phyloP scores from a whole-genome alignment of 2,888 invertebrate species.

The Zootermopsis nevadensis region DNA sequence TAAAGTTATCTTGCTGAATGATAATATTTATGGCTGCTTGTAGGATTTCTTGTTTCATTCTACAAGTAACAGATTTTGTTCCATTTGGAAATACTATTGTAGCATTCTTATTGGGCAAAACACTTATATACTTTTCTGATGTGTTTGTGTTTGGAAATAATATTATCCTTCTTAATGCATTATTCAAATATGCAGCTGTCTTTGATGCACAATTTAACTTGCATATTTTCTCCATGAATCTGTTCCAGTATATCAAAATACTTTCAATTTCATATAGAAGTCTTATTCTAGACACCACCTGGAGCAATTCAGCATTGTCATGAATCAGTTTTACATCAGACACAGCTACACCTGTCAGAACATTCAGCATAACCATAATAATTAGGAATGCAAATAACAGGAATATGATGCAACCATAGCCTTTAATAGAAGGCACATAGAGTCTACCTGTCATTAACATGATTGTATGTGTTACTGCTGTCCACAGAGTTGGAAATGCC shows the following conservation, averaged over 20 bases:
- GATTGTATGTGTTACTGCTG: not conserved
- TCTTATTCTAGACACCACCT: not conserved
- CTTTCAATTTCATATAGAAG: conserved; percentile 27
- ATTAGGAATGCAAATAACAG: conserved; percentile 12
- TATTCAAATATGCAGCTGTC: not conserved
- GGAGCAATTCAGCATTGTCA: conserved; percentile 4
- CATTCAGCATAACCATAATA: conserved; percentile 17
- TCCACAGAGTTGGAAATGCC: not conserved
- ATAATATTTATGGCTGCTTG: conserved; percentile 20
- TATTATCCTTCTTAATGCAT: not conserved
- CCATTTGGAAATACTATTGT: conserved; percentile 11
- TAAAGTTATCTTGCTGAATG: not conserved
- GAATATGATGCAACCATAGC: not conserved
- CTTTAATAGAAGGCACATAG: not conserved
- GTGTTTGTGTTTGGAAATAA: conserved; percentile 14
- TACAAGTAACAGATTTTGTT: not conserved
- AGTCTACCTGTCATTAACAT: conserved; percentile 2
- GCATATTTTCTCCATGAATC: conserved; percentile 28
- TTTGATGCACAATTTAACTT: conserved; percentile 5
- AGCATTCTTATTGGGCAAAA: conserved; percentile 21
- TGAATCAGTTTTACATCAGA: not conserved
- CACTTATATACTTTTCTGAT: conserved; percentile 8
- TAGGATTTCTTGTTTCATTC: not conserved
- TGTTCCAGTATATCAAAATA: conserved; percentile 27
- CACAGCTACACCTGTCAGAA: not conserved